Percentiles rank a stretch among this genome's conserved stretches.
Evolutionary conservation across 2,113 vertebrate species (phyloP).

Genomic region (Carlito syrichta): DNA sequence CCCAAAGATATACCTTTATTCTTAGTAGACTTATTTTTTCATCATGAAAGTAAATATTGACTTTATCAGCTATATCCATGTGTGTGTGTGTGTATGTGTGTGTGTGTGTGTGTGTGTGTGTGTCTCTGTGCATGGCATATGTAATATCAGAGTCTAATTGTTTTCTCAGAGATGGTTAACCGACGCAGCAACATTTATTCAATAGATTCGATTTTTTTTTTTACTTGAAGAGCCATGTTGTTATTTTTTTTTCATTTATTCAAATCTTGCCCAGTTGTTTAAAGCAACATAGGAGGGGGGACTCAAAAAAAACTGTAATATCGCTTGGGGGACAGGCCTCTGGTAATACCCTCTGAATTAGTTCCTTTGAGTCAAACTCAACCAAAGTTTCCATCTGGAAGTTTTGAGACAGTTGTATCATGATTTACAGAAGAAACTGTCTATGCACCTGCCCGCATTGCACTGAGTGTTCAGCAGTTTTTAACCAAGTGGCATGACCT

Average conservation of each 20-base stretch:
- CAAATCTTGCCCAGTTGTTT: not conserved
- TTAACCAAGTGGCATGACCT: no score
- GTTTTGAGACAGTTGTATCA: no score
- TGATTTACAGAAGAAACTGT: no score
- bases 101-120: not conserved
- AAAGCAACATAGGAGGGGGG: not conserved
- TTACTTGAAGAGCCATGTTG: not conserved
- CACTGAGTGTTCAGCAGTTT: no score
- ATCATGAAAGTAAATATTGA: not conserved
- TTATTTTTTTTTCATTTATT: not conserved
- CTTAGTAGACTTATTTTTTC: not conserved
- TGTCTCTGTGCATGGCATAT: not conserved
- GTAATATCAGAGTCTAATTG: not conserved
- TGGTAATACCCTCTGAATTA: no score
- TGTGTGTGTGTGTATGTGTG: fast-evolving
- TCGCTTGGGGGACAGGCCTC: no score
- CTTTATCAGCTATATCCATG: not conserved
- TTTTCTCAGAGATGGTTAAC: not conserved
- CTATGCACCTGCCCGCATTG: no score
- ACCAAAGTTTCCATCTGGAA: no score
- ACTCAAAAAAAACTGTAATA: no score
- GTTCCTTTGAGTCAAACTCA: no score
- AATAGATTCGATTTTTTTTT: not conserved
- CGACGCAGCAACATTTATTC: not conserved
- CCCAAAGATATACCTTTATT: not conserved